These are phyloP conservation scores for Coenonympha glycerion DNA, from an alignment of 2,888 invertebrate genomes.

Conservation along the genomic window DNA sequence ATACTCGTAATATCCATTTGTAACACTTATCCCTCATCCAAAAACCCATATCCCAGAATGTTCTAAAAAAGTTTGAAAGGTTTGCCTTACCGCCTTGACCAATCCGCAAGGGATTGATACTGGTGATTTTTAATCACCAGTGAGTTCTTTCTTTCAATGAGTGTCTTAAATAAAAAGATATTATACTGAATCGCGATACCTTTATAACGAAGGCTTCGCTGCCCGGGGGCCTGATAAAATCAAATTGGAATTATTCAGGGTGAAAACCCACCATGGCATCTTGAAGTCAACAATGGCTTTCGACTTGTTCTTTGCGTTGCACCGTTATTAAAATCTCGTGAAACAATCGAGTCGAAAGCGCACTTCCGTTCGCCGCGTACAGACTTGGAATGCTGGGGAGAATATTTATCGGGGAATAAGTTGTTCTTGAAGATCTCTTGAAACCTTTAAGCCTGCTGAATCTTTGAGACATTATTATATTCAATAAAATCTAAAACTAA, in stretches of 20 bases:
- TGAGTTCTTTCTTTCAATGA: neutral
- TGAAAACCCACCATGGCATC: conserved; percentile 44
- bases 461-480: neutral
- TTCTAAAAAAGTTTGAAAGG: no score
- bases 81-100: no score
- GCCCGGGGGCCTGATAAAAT: conserved; percentile 43
- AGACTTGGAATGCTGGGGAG: conserved; percentile 40
- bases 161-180: neutral
- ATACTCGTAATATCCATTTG: no score
- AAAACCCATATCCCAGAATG: no score
- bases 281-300: conserved; percentile 69
- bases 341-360: conserved; percentile 74
- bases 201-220: conserved; percentile 23
- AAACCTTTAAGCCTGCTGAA: neutral
- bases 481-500: neutral
- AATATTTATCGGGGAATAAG: conserved; percentile 23
- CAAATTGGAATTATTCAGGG: conserved; percentile 42
- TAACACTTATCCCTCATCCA: no score
- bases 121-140: no score
- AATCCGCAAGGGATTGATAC: no score
- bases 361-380: conserved; percentile 65
- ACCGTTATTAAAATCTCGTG: conserved; percentile 76
- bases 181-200: conserved; percentile 18
- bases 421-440: conserved; percentile 14
- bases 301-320: conserved; percentile 71